phyloP scores from a whole-genome alignment of 2,113 vertebrate species.

The Chaetorhynchus papuensis region DNA sequence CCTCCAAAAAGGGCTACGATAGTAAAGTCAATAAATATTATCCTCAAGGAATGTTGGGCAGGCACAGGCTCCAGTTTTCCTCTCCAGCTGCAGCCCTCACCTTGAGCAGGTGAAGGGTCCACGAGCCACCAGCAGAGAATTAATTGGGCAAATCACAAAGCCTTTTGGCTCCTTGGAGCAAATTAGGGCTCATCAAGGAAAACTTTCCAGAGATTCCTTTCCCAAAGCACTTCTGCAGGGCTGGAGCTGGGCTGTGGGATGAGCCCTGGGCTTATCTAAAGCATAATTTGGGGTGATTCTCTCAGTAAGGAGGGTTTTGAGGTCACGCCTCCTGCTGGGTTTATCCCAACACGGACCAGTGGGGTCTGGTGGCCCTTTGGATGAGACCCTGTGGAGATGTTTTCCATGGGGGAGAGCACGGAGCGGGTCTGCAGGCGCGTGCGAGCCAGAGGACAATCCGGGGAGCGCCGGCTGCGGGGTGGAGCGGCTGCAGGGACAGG shows the following conservation, averaged over 20 bases:
- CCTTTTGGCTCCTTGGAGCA: background rate
- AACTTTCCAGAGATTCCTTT: background rate
- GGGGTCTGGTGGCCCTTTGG: background rate
- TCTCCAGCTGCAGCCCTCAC: background rate
- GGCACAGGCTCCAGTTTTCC: background rate
- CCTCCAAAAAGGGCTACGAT: background rate
- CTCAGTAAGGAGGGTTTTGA: background rate
- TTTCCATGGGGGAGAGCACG: rapidly evolving
- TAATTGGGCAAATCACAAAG: background rate
- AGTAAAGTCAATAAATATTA: background rate
- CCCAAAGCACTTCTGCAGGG: background rate
- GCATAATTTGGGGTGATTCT: background rate
- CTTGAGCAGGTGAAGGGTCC: background rate
- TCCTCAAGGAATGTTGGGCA: background rate
- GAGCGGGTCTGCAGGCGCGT: rapidly evolving
- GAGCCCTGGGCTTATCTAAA: background rate
- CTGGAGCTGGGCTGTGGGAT: background rate
- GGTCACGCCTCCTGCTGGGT: background rate
- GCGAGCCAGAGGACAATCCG: rapidly evolving
- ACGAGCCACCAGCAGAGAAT: rapidly evolving
- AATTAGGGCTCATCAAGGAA: background rate
- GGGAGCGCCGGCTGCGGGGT: background rate
- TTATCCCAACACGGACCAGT: rapidly evolving
- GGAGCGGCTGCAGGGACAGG: background rate
- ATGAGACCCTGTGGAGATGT: rapidly evolving